Conservation (phyloP, 1,140 invertebrate genomes). For the Trachelipus rathkii region DNA sequence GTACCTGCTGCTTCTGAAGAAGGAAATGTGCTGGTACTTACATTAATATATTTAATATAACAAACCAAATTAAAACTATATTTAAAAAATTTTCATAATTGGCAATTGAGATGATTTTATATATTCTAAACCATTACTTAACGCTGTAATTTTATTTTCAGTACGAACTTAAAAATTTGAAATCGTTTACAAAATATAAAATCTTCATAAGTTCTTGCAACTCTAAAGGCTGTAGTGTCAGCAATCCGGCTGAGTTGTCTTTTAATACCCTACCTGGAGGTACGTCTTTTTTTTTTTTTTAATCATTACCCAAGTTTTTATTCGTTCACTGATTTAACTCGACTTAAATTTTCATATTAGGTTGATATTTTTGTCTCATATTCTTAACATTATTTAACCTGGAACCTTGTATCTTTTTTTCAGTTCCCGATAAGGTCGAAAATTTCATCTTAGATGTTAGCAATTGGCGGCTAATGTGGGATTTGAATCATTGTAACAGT, state of each 20-base stretch:
- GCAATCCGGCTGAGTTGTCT: not conserved
- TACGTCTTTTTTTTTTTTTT: not conserved
- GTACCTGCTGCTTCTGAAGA: too few relatives aligned
- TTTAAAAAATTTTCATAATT: too few relatives aligned
- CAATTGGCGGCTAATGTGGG: not conserved
- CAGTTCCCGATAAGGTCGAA: not conserved
- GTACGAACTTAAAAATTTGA: not conserved
- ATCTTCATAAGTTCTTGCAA: not conserved
- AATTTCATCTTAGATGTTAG: conserved; percentile 5
- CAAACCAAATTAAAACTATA: too few relatives aligned
- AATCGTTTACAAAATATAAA: not conserved
- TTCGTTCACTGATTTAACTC: not conserved
- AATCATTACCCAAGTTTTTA: not conserved
- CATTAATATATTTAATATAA: too few relatives aligned
- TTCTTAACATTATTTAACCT: not conserved
- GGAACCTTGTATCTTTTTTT: not conserved
- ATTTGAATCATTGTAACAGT: not conserved
- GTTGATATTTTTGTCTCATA: not conserved
- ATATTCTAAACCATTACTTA: not conserved
- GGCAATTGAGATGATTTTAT: too few relatives aligned
- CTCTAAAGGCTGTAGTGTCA: not conserved
- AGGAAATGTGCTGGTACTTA: too few relatives aligned
- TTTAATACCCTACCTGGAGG: not conserved
- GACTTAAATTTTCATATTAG: not conserved
- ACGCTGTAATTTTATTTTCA: not conserved